phyloP scores from a whole-genome alignment of 2,113 vertebrate species.

The Peromyscus maniculatus region DNA sequence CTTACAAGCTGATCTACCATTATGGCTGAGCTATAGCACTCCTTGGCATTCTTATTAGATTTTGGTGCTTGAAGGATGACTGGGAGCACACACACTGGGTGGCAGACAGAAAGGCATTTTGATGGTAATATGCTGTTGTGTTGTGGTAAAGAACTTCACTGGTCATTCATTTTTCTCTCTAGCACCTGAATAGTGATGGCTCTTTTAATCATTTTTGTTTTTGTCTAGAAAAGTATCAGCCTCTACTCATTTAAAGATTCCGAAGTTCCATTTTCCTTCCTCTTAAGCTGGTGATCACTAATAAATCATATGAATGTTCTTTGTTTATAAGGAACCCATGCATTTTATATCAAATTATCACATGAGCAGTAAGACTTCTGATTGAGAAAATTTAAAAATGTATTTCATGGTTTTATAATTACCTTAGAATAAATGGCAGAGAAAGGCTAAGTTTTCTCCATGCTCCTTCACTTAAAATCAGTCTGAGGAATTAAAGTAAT shows the following conservation, averaged over 20 bases:
- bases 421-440: conserved; percentile 70
- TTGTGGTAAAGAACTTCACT: background rate
- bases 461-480: background rate
- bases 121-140: background rate
- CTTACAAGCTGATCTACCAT: background rate
- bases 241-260: background rate
- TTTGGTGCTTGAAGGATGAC: background rate
- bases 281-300: conserved; percentile 17
- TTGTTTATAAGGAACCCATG: conserved; percentile 52
- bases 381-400: conserved; percentile 68
- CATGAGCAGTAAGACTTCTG: conserved; percentile 58
- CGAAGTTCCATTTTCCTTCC: conserved; percentile 47
- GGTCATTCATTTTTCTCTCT: background rate
- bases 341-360: conserved; percentile 68
- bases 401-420: conserved; percentile 76
- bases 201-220: background rate
- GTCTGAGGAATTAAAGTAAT: background rate
- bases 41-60: background rate
- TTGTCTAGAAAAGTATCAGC: conserved; percentile 2
- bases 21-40: background rate
- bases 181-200: background rate
- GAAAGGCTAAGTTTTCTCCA: conserved; percentile 45
- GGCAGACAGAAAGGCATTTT: background rate
- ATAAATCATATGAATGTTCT: conserved; percentile 64
- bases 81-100: background rate